Conservation (phyloP, 2,797 vertebrate genomes). For the Poecilia wingei region DNA sequence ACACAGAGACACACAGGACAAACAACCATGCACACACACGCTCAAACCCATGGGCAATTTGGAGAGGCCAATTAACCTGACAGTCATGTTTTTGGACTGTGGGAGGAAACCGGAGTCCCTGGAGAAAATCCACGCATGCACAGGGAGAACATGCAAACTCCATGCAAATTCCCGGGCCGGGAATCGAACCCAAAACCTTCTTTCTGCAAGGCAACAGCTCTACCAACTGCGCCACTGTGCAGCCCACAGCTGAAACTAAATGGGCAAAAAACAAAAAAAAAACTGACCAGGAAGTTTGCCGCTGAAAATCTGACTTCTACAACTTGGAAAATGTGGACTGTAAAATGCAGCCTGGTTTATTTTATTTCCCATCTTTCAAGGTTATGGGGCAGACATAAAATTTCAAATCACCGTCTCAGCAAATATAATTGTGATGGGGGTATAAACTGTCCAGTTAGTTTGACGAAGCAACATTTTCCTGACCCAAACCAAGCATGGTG, state of each 20-base stretch:
- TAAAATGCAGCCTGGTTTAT: conserved; percentile 4
- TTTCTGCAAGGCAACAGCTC: too few species aligned
- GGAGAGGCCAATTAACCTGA: too few species aligned
- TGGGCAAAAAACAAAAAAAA: neutral
- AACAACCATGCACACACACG: too few species aligned
- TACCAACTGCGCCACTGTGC: too few species aligned
- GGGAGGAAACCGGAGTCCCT: too few species aligned
- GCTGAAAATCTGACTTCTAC: neutral
- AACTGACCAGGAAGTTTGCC: conserved; percentile 8
- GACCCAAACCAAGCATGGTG: neutral
- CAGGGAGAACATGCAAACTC: too few species aligned
- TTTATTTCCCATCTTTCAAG: neutral
- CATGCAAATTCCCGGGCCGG: too few species aligned
- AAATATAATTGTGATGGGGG: neutral
- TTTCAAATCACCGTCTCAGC: neutral
- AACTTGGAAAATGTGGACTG: neutral
- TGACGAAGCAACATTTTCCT: neutral
- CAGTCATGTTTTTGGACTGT: too few species aligned
- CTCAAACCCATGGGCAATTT: too few species aligned
- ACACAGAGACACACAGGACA: too few species aligned
- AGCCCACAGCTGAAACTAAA: conserved; percentile 18
- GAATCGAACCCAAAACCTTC: too few species aligned
- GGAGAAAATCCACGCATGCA: too few species aligned
- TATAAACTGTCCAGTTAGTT: neutral
- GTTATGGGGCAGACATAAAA: neutral